phyloP scores from a whole-genome alignment of 2,113 vertebrate species.

The Nycticorax nycticorax region DNA sequence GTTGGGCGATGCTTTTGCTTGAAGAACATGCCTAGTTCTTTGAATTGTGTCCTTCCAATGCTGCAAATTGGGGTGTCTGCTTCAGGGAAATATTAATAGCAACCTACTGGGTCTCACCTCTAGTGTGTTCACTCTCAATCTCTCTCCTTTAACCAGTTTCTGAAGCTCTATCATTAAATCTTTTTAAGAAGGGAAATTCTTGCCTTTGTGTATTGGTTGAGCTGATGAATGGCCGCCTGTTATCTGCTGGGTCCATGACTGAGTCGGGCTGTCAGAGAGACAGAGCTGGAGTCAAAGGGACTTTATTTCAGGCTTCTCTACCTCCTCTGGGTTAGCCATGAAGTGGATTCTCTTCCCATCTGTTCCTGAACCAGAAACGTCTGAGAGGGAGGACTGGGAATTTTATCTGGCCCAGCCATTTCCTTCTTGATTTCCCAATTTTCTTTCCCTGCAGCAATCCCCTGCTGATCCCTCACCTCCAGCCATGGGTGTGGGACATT shows the following conservation, averaged over 20 bases:
- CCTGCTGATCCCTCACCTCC: not conserved
- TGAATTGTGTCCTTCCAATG: not conserved
- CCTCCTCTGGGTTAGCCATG: not conserved
- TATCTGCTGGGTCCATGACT: not conserved
- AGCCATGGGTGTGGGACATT: not conserved
- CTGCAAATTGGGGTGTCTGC: not conserved
- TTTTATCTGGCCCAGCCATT: not conserved
- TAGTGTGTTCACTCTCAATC: not conserved
- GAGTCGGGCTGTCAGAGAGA: not conserved
- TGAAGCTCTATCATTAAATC: slow-evolving; percentile 36
- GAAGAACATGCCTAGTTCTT: not conserved
- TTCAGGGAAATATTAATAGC: not conserved
- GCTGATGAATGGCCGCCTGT: slow-evolving; percentile 47
- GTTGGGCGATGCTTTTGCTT: not conserved
- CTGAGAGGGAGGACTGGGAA: not conserved
- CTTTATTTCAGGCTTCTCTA: slow-evolving; percentile 2
- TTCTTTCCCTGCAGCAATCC: not conserved
- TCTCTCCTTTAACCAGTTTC: not conserved
- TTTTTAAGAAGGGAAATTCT: slow-evolving; percentile 44
- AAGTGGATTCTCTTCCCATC: not conserved
- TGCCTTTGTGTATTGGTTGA: slow-evolving; percentile 38
- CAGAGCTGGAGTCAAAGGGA: slow-evolving; percentile 33
- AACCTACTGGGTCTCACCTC: not conserved
- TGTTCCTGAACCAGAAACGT: not conserved
- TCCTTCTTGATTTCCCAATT: not conserved